Percentiles rank a stretch among this genome's conserved stretches.
Evolutionary conservation across 92 coral and sea anemone species (phyloP).

Genomic region (Siderastrea siderea): DNA sequence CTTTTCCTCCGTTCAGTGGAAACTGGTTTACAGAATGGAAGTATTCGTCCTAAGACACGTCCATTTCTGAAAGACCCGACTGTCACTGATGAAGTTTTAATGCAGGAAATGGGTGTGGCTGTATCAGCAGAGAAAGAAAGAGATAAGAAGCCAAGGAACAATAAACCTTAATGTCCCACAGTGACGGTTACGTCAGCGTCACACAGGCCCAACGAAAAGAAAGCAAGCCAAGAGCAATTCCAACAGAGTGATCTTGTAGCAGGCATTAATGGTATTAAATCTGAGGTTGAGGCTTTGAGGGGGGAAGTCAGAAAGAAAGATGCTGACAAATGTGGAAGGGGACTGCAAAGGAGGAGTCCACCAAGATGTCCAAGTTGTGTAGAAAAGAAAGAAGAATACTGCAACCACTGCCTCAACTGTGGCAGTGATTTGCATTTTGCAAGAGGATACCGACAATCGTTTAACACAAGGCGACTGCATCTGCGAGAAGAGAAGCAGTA

Average conservation of each 20-base stretch:
- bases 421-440: conserved; percentile 66
- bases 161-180: conserved; percentile 46
- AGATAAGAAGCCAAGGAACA: conserved; percentile 57
- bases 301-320: conserved; percentile 46
- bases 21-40: conserved; percentile 74
- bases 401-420: conserved; percentile 65
- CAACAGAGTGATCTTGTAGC: conserved; percentile 56
- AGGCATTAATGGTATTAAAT: conserved; percentile 44
- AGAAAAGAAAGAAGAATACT: conserved; percentile 43
- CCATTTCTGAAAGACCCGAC: conserved; percentile 60
- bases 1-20: conserved; percentile 68
- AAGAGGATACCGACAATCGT: conserved; percentile 53
- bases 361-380: conserved; percentile 45
- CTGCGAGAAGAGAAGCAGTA: conserved; percentile 75
- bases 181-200: conserved; percentile 44
- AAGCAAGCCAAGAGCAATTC: conserved; percentile 2
- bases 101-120: conserved; percentile 63
- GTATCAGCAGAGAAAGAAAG: conserved; percentile 78
- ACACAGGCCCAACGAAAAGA: conserved; percentile 2
- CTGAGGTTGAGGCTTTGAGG: conserved; percentile 54
- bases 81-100: conserved; percentile 51
- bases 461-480: conserved; percentile 68
- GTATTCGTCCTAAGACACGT: conserved; percentile 66
- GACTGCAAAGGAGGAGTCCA: conserved; percentile 34
- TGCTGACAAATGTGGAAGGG: conserved; percentile 19